Evolutionary conservation across 2,888 invertebrate species (phyloP), one percentile per base, ranked within the genome.

Genomic region (Willowsia nigromaculata): DNA sequence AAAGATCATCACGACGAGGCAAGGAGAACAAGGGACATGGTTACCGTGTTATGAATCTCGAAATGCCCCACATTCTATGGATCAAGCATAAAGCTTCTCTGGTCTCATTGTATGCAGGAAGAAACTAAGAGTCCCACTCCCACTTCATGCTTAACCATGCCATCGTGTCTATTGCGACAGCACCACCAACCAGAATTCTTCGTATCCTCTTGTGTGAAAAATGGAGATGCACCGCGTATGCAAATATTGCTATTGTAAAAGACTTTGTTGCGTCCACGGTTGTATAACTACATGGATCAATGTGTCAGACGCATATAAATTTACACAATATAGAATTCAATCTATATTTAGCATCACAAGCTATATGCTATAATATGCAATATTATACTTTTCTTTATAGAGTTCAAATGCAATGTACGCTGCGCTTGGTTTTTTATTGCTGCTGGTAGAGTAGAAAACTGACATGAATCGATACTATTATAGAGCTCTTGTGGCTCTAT

Each of bases 41-140:
- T n/a, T n/a, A n/a, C 4, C 65, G 74, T 74, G 27, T 47, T n/a
- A 74, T 47, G 7, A 47, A 47, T 74, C 74, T 74, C 74, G 7
- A 0, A 27, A 47, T 74, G 74, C 74, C 74, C 74, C 74, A 1
- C 27, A 74, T 27, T 9, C 22, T 5, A 43, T 22, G 71, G 50
- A 43, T n/a, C 18, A 53, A 6, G n/a, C 53, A 53, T n/a, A n/a
- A n/a, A n/a, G n/a, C n/a, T n/a, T n/a, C n/a, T n/a, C n/a, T n/a
- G n/a, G n/a, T n/a, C 53, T 53, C 53, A 13, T 53, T 53, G 53
- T 18, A 53, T 18, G 22, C 53, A 15, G 18, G 30, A 62, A 30
- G 9, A 25, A 30, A 22, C 25, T n/a, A n/a, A 59, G 27, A 59
- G 0, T 2, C 7, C 11, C 59, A 59, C 59, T 7, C n/a, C 53